Conservation (phyloP, 2,797 vertebrate genomes). For the Sebastes minor region DNA sequence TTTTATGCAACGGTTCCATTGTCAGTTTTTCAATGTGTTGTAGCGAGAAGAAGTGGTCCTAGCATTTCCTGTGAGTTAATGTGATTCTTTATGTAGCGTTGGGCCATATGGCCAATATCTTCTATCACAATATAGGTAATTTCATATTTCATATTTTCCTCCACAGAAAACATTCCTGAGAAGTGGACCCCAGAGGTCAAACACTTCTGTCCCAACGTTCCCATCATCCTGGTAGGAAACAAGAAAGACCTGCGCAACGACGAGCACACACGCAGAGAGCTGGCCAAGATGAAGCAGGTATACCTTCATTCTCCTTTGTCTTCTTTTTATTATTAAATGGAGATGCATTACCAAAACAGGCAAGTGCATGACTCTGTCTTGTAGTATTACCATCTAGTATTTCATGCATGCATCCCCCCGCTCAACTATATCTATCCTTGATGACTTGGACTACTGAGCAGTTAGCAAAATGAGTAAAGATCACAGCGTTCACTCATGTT, state of each 20-base stretch:
- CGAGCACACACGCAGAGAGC: conserved; percentile 96
- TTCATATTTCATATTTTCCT: not conserved
- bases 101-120: too few species aligned
- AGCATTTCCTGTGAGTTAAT: not conserved
- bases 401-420: not conserved
- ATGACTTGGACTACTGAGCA: not conserved
- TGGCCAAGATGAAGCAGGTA: conserved; percentile 99
- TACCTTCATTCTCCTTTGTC: not conserved
- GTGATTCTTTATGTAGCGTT: not conserved
- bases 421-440: not conserved
- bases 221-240: conserved; percentile 98
- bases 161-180: conserved; percentile 98
- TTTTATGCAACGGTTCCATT: not conserved
- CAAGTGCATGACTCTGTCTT: not conserved
- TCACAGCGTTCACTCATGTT: not conserved
- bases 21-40: not conserved
- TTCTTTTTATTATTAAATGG: not conserved
- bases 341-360: not conserved
- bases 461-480: not conserved
- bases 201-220: conserved; percentile 99
- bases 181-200: conserved; percentile 99
- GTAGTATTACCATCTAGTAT: not conserved
- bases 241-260: conserved; percentile 99
- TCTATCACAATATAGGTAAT: too few species aligned
- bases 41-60: not conserved